Percentiles rank a stretch among this genome's conserved stretches.
These are phyloP conservation scores for Centroberyx gerrardi DNA, from an alignment of 2,797 vertebrate genomes.

Conservation along the genomic window DNA sequence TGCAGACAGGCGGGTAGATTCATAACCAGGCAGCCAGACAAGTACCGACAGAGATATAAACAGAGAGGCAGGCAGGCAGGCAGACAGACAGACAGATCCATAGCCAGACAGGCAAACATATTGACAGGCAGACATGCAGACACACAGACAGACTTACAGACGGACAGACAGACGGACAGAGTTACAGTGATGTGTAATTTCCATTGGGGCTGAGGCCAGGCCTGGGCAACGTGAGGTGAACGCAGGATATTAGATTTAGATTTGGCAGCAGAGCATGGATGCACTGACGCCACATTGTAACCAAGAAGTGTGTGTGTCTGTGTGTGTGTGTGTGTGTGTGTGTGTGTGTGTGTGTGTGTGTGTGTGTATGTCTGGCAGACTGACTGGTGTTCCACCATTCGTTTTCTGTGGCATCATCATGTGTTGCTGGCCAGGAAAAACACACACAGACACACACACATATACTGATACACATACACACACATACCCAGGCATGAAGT, in stretches of 20 bases:
- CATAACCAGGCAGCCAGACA: slow-evolving; percentile 61
- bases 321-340: slow-evolving; percentile 34
- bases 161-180: slow-evolving; percentile 65
- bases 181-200: slow-evolving; percentile 82
- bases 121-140: neutral
- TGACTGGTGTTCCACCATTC: slow-evolving; percentile 56
- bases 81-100: slow-evolving; percentile 33
- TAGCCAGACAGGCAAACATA: slow-evolving; percentile 49
- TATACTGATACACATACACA: neutral
- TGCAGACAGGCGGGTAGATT: slow-evolving; percentile 53
- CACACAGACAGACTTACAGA: slow-evolving; percentile 47
- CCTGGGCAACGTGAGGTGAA: slow-evolving; percentile 74
- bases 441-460: neutral
- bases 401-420: slow-evolving; percentile 65
- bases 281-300: slow-evolving; percentile 79
- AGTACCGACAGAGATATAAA: slow-evolving; percentile 63
- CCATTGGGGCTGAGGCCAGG: slow-evolving; percentile 69
- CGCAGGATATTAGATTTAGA: slow-evolving; percentile 81
- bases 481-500: slow-evolving; percentile 50
- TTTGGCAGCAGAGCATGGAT: slow-evolving; percentile 75
- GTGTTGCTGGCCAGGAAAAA: slow-evolving; percentile 63
- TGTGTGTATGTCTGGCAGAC: slow-evolving; percentile 55
- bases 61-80: slow-evolving; percentile 29
- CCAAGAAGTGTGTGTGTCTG: slow-evolving; percentile 69
- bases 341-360: slow-evolving; percentile 20